A percentile compares a stretch with the other conserved stretches of the same genome.
Evolutionary conservation across 2,113 vertebrate species (phyloP).

Genomic region (Oxygymnocypris stewartii): DNA sequence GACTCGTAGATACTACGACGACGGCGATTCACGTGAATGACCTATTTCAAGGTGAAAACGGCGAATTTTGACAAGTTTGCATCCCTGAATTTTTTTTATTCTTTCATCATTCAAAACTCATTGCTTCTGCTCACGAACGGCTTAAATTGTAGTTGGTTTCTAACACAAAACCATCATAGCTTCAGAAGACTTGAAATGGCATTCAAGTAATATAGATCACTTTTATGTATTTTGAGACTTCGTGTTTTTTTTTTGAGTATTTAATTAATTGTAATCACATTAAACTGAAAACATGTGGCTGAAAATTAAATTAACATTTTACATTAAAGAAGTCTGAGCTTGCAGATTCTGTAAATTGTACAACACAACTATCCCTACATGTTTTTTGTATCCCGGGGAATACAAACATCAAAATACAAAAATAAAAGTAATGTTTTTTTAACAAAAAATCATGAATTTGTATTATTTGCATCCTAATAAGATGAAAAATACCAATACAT

Average conservation of each 20-base stretch:
- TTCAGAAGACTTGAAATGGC: neutral
- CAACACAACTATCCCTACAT: neutral
- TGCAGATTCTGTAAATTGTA: neutral
- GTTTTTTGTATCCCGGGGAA: no score
- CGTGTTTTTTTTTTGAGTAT: no score
- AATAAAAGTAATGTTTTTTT: no score
- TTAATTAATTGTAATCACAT: no score
- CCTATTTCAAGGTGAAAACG: no score
- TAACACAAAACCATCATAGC: neutral
- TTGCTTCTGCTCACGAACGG: neutral
- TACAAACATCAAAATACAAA: no score
- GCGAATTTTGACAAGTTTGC: no score
- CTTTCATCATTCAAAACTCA: neutral
- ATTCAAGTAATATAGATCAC: neutral
- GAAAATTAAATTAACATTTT: neutral
- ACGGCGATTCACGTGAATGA: no score
- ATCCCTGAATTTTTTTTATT: accelerated
- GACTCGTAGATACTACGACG: no score
- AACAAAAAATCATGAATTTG: no score
- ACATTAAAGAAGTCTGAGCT: neutral
- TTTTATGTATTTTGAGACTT: neutral
- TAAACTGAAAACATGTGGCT: neutral
- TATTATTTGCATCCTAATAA: no score
- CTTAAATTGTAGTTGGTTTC: neutral
- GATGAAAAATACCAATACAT: no score